Percentiles rank a stretch among this genome's conserved stretches.
Conservation (phyloP, 2,888 invertebrate species). For the Alcis repandata region DNA sequence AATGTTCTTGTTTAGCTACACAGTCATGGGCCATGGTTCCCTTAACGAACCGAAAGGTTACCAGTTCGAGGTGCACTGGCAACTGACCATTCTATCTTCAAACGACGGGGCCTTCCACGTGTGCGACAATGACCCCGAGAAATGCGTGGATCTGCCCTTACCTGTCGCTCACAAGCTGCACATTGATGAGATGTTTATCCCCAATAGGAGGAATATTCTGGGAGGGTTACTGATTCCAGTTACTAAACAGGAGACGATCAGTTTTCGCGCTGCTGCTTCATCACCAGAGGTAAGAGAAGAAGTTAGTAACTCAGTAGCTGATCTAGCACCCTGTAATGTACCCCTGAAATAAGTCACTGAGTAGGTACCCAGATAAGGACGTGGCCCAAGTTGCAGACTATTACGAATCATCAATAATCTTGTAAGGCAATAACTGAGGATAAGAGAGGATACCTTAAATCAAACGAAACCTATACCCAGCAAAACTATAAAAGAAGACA, state of each 20-base stretch:
- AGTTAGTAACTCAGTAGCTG: not conserved
- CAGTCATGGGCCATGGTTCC: constrained; percentile 71
- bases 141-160: constrained; percentile 62
- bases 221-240: constrained; percentile 72
- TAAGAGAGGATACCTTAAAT: no score
- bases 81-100: constrained; percentile 68
- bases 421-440: no score
- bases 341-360: no score
- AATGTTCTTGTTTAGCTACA: constrained; percentile 74
- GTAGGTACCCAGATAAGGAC: no score
- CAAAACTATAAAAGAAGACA: no score
- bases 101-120: constrained; percentile 67
- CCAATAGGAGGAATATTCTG: constrained; percentile 75
- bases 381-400: no score
- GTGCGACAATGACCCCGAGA: constrained; percentile 66
- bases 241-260: constrained; percentile 65
- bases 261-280: constrained; percentile 70
- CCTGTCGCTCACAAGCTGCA: constrained; percentile 64
- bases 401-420: no score
- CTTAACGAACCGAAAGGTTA: constrained; percentile 51
- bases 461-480: no score
- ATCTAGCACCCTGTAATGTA: no score
- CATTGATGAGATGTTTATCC: constrained; percentile 74
- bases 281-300: constrained; percentile 65
- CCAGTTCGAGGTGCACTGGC: constrained; percentile 68